phyloP scores from a whole-genome alignment of 2,113 vertebrate species.

The Rhipidura dahli region DNA sequence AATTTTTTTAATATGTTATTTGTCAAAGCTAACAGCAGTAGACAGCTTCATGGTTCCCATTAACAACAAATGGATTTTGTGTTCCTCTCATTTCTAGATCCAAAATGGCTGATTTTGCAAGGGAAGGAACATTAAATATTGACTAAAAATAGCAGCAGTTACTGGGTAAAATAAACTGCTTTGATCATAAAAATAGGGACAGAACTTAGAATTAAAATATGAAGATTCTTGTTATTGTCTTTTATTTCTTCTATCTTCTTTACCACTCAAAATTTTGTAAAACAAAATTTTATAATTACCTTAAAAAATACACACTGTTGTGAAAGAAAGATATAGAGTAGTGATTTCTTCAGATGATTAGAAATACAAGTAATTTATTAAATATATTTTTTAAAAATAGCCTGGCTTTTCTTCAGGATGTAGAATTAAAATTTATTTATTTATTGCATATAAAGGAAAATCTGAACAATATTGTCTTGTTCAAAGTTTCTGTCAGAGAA shows the following conservation, averaged over 20 bases:
- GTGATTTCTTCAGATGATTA: background rate
- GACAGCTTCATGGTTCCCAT: background rate
- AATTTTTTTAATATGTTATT: background rate
- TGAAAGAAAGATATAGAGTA: fast-evolving
- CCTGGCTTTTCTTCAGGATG: background rate
- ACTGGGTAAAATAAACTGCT: background rate
- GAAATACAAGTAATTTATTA: background rate
- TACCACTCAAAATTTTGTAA: fast-evolving
- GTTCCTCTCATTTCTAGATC: background rate
- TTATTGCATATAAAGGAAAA: background rate
- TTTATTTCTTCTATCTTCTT: background rate
- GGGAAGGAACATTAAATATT: background rate
- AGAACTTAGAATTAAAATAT: background rate
- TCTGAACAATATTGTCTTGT: background rate
- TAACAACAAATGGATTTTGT: background rate
- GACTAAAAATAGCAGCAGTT: background rate
- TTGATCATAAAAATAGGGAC: background rate
- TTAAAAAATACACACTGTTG: background rate
- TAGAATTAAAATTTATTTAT: too few relatives aligned
- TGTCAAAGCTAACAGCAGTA: background rate
- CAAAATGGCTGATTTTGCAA: background rate
- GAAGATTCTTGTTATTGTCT: background rate
- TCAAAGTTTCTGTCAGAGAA: background rate
- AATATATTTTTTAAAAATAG: background rate
- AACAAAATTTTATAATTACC: background rate